phyloP scores from a whole-genome alignment of 2,888 invertebrate genomes.

The Lepidocyrtoides sp. region DNA sequence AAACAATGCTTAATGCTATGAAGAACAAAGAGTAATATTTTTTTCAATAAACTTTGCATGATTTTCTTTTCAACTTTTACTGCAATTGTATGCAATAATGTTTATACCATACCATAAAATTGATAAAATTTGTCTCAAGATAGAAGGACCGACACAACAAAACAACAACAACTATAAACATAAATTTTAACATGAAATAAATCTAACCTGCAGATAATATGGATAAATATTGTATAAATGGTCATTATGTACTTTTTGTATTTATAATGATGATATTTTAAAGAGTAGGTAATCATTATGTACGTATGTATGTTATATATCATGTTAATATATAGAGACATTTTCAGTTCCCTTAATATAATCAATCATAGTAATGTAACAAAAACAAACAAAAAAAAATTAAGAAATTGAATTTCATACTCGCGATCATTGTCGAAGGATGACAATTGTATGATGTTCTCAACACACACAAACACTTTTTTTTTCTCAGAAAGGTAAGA shows the following conservation, averaged over 20 bases:
- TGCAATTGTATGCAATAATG: neutral
- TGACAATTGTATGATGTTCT: neutral
- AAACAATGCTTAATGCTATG: neutral
- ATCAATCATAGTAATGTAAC: conserved; percentile 1
- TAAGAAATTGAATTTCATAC: neutral
- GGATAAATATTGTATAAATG: conserved; percentile 4
- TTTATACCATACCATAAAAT: conserved; percentile 29
- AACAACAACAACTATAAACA: neutral
- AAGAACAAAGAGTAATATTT: neutral
- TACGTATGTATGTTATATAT: conserved; percentile 28
- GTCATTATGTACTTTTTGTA: conserved; percentile 39
- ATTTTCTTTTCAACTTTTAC: neutral
- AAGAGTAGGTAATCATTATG: conserved; percentile 6
- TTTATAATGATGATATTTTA: conserved; percentile 28
- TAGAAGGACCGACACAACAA: neutral
- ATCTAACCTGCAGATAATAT: neutral
- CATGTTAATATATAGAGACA: neutral
- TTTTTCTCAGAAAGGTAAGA: neutral
- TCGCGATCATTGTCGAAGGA: neutral
- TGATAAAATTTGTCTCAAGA: neutral
- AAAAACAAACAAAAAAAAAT: conserved; percentile 16
- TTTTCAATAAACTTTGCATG: no score
- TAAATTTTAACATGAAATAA: conserved; percentile 38
- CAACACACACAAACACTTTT: neutral
- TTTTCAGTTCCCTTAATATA: conserved; percentile 50